Conservation (phyloP, 2,888 invertebrate genomes). For the Drosophila heteroneura region DNA sequence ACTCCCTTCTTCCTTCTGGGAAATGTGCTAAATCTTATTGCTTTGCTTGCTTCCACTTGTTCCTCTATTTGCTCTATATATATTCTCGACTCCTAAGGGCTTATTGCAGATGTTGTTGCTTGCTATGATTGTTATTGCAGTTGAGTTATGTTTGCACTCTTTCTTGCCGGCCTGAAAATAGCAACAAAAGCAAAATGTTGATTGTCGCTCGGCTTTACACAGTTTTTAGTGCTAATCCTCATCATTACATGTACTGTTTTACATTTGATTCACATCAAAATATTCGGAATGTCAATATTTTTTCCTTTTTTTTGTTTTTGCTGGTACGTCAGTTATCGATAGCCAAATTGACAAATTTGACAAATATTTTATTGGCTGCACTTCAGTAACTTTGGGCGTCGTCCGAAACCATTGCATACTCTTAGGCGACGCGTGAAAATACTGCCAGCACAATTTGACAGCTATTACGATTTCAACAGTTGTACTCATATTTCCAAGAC, state of each 20-base stretch:
- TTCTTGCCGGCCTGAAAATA: constrained; percentile 42
- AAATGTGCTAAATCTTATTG: not conserved
- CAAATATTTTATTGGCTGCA: not conserved
- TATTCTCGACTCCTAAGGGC: not conserved
- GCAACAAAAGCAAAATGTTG: constrained; percentile 52
- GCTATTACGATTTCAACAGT: not conserved
- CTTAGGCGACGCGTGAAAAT: not conserved
- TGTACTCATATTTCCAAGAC: not conserved
- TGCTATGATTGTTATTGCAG: constrained; percentile 5
- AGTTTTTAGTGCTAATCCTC: constrained; percentile 59
- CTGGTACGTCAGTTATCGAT: constrained; percentile 16
- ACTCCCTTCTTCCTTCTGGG: not conserved
- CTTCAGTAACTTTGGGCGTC: not conserved
- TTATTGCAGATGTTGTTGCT: not conserved
- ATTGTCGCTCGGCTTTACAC: constrained; percentile 62
- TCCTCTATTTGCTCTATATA: not conserved
- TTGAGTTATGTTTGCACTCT: constrained; percentile 8
- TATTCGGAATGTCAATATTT: constrained; percentile 27
- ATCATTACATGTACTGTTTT: constrained; percentile 49
- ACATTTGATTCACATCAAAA: constrained; percentile 27
- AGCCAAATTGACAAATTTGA: not conserved
- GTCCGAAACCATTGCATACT: not conserved
- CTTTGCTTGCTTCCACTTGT: constrained; percentile 1
- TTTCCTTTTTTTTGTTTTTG: not conserved
- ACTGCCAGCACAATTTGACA: not conserved